Evolutionary conservation across 2,113 vertebrate species (phyloP).

Genomic region (Hiodon tergisus): DNA sequence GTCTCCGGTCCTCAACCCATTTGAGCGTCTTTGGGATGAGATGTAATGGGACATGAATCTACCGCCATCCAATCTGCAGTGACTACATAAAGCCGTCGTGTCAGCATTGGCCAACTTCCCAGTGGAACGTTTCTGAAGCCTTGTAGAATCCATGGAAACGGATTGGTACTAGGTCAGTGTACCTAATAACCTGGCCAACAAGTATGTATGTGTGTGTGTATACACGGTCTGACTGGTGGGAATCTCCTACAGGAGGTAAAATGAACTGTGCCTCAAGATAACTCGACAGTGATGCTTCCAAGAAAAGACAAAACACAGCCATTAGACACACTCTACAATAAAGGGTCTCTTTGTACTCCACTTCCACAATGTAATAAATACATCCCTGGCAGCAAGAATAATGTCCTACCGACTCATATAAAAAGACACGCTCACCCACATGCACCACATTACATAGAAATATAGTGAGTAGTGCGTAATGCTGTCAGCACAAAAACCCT

Average conservation of each 20-base stretch:
- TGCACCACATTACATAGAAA: not conserved
- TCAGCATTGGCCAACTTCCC: no score
- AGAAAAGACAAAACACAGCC: constrained; percentile 8
- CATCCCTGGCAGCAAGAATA: constrained; percentile 9
- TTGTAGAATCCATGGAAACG: no score
- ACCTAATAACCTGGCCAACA: not conserved
- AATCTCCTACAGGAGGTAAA: not conserved
- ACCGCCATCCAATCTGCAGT: not conserved
- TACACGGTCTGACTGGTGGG: not conserved
- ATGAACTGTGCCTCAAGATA: no score
- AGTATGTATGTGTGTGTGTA: not conserved
- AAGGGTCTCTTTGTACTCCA: constrained; percentile 5
- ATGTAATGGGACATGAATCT: not conserved
- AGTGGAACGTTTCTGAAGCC: no score
- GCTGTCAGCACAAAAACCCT: no score
- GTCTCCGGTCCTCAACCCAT: no score
- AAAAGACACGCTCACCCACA: not conserved
- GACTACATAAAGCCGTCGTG: not conserved
- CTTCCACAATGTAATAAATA: constrained; percentile 24
- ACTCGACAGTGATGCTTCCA: not conserved
- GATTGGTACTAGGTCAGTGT: no score
- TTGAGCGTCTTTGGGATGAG: no score
- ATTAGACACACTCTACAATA: constrained; percentile 7
- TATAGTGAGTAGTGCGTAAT: not conserved
- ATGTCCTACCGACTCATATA: not conserved